Conservation (phyloP, 1,140 invertebrate genomes). For the Bombus balteatus region DNA sequence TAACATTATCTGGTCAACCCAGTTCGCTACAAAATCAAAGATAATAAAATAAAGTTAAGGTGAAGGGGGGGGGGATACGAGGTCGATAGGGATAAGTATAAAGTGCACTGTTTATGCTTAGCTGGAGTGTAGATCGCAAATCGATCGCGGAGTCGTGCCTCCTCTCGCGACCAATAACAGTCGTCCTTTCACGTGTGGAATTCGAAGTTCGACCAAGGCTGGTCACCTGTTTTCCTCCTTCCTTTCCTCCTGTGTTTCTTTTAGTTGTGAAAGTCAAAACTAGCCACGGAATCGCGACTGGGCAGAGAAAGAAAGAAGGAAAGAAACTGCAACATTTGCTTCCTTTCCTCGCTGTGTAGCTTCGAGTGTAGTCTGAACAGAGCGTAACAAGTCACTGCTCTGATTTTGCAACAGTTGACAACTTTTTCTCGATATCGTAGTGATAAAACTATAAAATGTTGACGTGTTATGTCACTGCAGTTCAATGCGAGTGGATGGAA, state of each 20-base stretch:
- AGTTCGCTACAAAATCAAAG: not conserved
- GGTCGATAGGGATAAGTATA: slow-evolving; percentile 52
- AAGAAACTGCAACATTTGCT: not conserved
- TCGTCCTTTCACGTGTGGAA: slow-evolving; percentile 72
- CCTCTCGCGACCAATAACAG: slow-evolving; percentile 47
- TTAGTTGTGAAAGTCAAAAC: slow-evolving; percentile 4
- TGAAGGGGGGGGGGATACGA: not conserved
- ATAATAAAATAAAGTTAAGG: slow-evolving; percentile 15
- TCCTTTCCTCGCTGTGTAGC: not conserved
- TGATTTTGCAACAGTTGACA: not conserved
- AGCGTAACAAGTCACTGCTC: not conserved
- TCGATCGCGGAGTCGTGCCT: slow-evolving; percentile 44
- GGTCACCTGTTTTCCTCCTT: slow-evolving; percentile 50
- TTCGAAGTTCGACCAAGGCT: slow-evolving; percentile 64
- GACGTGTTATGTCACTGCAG: slow-evolving; percentile 75
- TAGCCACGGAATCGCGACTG: not conserved
- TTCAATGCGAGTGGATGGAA: slow-evolving; percentile 71
- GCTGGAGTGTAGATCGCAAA: slow-evolving; percentile 5
- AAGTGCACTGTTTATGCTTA: slow-evolving; percentile 10
- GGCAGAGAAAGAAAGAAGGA: not conserved
- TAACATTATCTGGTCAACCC: not conserved
- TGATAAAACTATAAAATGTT: slow-evolving; percentile 63
- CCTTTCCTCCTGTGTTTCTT: slow-evolving; percentile 15
- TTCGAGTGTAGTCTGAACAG: not conserved
- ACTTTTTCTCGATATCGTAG: not conserved